phyloP scores from a whole-genome alignment of 2,888 invertebrate species.

The Phasia obesa region DNA sequence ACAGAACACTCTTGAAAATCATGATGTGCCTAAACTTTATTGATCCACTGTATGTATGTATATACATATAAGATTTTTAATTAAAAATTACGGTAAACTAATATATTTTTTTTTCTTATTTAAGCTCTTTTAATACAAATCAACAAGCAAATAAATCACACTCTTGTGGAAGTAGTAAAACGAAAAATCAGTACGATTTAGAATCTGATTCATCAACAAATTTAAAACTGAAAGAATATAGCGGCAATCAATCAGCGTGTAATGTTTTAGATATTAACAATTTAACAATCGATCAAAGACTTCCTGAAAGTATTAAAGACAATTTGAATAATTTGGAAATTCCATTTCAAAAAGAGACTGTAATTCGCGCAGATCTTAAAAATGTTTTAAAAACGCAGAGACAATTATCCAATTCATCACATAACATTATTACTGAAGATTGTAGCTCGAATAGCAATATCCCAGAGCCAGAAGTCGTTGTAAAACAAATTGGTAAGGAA shows the following conservation, averaged over 20 bases:
- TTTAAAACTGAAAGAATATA: neutral
- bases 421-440: slow-evolving; percentile 68
- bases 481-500: too few species aligned
- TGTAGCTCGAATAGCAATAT: slow-evolving; percentile 66
- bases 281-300: neutral
- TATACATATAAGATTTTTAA: too few species aligned
- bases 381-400: slow-evolving; percentile 77
- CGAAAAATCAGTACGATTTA: neutral
- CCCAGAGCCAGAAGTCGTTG: slow-evolving; percentile 12
- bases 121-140: neutral
- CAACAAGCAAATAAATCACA: neutral
- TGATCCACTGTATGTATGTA: too few species aligned
- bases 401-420: slow-evolving; percentile 58
- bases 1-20: too few species aligned
- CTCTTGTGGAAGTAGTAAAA: neutral
- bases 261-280: neutral
- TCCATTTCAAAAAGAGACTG: neutral
- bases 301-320: neutral
- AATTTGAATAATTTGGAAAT: neutral
- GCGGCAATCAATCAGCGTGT: neutral
- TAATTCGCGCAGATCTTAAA: slow-evolving; percentile 75
- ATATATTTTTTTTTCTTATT: slow-evolving; percentile 1
- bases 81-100: too few species aligned
- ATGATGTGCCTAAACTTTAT: too few species aligned
- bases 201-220: neutral